Evolutionary conservation across 1,140 invertebrate genomes (phyloP), one percentile per base, ranked within the genome.

Genomic region (Cepaea nemoralis): DNA sequence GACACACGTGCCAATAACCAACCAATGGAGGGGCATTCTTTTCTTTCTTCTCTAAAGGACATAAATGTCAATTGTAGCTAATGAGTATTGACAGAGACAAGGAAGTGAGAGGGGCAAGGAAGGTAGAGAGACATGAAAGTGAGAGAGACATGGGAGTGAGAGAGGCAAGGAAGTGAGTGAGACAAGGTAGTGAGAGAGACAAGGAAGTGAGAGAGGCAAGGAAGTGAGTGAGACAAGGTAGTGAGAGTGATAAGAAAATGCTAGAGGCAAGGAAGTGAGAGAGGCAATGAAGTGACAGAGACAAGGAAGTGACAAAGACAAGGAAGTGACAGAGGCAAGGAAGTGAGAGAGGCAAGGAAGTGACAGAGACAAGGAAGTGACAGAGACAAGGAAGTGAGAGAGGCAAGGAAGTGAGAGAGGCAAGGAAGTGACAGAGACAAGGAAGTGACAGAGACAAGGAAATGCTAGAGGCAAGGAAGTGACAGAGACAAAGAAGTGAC

Each of bases 211-310:
- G n/a, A 5, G 55, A n/a, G 24, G 24, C 14, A n/a, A 24, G n/a
- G 55, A 59, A 5, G 5, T 5, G 55, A 59, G 55, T 12, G 55
- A 8, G 59, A 31, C 24, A 69, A 35, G 71, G 27, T 8, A 12
- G 19, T 0, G 37, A 19, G 69, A 33, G 24, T 24, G 16, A 22
- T n/a, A 27, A 33, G 50, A 31, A 22, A 1, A 19, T 12, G 14
- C n/a, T n/a, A 39, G 37, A 59, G 55, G 55, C 37, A 2, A 66
- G 37, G 67, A 24, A 66, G 59, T 12, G 31, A 66, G 59, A 66
- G 59, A 66, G 59, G n/a, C n/a, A n/a, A 66, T 10, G 59, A 66
- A 10, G 59, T 12, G 59, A 66, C 6, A 78, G 33, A 78, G 33
- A 16, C n/a, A n/a, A n/a, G 55, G n/a, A 59, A 63, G 35, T 22